Conservation (phyloP, 1,140 invertebrate species). For the Delia radicum region DNA sequence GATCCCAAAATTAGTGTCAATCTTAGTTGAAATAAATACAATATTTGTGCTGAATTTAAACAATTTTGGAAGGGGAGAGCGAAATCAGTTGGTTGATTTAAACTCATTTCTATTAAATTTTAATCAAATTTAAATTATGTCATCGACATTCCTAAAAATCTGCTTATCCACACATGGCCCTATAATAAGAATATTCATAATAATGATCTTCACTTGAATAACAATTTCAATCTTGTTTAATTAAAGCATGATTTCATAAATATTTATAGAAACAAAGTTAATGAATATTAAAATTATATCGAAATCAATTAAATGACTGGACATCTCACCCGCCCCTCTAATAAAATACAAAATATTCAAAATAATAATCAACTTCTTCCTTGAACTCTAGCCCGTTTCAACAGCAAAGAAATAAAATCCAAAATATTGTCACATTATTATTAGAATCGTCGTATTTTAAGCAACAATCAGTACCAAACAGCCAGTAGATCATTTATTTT, state of each 20-base stretch:
- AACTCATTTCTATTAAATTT: too few species aligned
- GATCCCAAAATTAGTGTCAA: too few species aligned
- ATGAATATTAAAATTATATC: neutral
- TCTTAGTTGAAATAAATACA: too few species aligned
- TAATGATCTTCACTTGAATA: neutral
- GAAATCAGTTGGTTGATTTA: too few species aligned
- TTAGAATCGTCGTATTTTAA: neutral
- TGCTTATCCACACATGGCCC: neutral
- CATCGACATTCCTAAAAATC: neutral
- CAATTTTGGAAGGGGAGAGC: too few species aligned
- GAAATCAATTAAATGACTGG: neutral
- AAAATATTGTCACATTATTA: neutral
- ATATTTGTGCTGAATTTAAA: too few species aligned
- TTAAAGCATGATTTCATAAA: neutral
- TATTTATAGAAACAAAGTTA: neutral
- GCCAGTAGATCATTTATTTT: neutral
- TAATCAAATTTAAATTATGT: neutral
- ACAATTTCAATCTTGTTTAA: neutral
- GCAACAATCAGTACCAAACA: neutral
- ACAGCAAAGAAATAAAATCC: neutral
- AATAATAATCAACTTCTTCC: neutral
- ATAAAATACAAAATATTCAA: neutral
- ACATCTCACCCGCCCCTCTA: neutral
- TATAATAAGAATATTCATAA: too few species aligned
- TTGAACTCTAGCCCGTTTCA: neutral